Base-by-base conservation (phyloP, 2,888 invertebrate species). In the Pogonocherus hispidulus region DNA sequence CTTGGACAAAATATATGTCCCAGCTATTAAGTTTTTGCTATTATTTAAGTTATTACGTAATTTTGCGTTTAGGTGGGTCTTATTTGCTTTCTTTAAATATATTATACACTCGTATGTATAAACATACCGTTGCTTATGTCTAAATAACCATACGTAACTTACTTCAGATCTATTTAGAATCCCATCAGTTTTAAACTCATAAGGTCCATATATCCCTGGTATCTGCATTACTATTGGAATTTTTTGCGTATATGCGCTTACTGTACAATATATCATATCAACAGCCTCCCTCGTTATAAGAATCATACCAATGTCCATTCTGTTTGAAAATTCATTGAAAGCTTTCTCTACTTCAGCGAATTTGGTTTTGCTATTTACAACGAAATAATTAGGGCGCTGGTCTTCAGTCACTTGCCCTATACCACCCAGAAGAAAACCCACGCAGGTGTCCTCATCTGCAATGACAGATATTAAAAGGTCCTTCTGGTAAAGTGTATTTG, bases 401-500 rank as follows among this genome's bases (percentile, higher is more conserved):
- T 69, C 54, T 27, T 70, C 70, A 51, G 74, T 65, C 14, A 71
- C 9, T 60, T 78, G 66, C 0, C 78, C 78, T 20, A 78, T 78
- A 18, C 78, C 78, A 49, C 77, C 78, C 16, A 78, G 51, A n/a
- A 77, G 51, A 32, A 75, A 78, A 11, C 78, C 77, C 1, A 76
- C 77, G 27, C 76, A 77, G 1, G 78, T 78, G 47, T 78, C 78
- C 63, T 78, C 78, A 63, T 78, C 78, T 51, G 76, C 78, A 19
- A 78, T 76, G 18, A 78, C 67, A 6, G 75, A 71, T 19, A 78
- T 70, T 8, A 78, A 65, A 4, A 68, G 60, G 2, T 49, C 16
- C 9, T 60, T 41, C 2, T 19, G 32, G 1, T 27, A 37, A 55
- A 32, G 9, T 18, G 35, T 19, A 14, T 27, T 27, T 27, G 51